These are phyloP conservation scores for Formica exsecta DNA, from an alignment of 1,140 invertebrate genomes.

Conservation along the genomic window DNA sequence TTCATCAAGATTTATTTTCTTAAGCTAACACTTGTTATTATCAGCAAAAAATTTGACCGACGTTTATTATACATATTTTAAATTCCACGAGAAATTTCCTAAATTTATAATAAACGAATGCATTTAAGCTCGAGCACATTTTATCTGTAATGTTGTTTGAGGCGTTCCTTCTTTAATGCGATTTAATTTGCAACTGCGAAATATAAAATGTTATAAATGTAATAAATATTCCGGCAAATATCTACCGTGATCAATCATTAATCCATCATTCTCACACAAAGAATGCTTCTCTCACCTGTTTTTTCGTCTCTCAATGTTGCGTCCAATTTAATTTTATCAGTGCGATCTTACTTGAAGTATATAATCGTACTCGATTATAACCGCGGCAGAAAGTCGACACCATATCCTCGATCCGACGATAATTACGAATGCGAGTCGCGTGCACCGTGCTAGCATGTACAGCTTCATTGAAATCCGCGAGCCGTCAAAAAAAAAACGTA, in stretches of 20 bases:
- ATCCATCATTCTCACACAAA: conserved; percentile 16
- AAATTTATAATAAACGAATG: neutral
- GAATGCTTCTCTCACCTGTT: neutral
- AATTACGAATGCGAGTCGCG: conserved; percentile 70
- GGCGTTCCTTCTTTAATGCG: neutral
- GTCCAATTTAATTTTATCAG: conserved; percentile 53
- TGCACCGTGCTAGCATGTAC: conserved; percentile 16
- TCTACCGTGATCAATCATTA: conserved; percentile 38
- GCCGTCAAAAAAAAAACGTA: conserved; percentile 51
- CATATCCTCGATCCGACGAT: conserved; percentile 41
- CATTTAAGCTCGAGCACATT: no score
- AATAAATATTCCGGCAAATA: conserved; percentile 3
- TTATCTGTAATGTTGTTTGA: conserved; percentile 7
- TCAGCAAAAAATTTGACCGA: neutral
- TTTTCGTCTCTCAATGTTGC: neutral
- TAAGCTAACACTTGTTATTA: neutral
- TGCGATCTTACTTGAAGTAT: conserved; percentile 6
- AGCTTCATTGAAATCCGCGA: conserved; percentile 71
- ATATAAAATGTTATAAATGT: no score
- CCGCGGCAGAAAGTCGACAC: conserved; percentile 5
- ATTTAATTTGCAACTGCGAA: conserved; percentile 23
- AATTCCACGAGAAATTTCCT: neutral
- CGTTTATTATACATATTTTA: neutral
- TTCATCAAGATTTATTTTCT: neutral
- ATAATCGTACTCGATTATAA: conserved; percentile 35